phyloP scores from a whole-genome alignment of 1,140 invertebrate species.

The Rhizoglyphus robini region DNA sequence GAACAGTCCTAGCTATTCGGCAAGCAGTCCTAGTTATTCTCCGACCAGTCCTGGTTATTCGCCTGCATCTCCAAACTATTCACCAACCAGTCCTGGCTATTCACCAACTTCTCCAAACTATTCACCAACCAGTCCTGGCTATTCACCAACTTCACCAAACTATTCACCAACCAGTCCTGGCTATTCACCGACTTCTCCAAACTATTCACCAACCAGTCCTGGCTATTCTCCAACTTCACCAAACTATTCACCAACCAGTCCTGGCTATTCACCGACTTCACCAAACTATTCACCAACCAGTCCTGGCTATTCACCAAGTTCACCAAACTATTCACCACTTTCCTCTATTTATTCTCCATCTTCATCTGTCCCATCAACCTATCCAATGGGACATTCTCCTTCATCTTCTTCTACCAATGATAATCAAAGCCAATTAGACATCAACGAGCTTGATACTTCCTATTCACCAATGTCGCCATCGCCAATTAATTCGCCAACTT shows the following conservation, averaged over 20 bases:
- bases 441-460: no score
- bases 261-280: conserved; percentile 47
- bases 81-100: conserved; percentile 45
- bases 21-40: no score
- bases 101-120: conserved; percentile 52
- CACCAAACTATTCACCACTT: conserved; percentile 40
- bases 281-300: conserved; percentile 51
- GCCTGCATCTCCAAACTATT: conserved; percentile 53
- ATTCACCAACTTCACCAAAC: conserved; percentile 36
- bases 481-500: conserved; percentile 51
- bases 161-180: conserved; percentile 44
- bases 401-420: conserved; percentile 49
- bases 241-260: conserved; percentile 50
- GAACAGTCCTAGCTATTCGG: no score
- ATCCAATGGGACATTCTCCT: conserved; percentile 20
- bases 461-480: conserved; percentile 55
- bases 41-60: conserved; percentile 37
- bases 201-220: conserved; percentile 42
- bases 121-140: conserved; percentile 49
- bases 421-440: no score
- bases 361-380: no score
- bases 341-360: conserved; percentile 55
- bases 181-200: conserved; percentile 45
- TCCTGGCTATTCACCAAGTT: conserved; percentile 45
- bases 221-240: conserved; percentile 63